phyloP scores from a whole-genome alignment of 2,113 vertebrate genomes.

The Macroglossus sobrinus region DNA sequence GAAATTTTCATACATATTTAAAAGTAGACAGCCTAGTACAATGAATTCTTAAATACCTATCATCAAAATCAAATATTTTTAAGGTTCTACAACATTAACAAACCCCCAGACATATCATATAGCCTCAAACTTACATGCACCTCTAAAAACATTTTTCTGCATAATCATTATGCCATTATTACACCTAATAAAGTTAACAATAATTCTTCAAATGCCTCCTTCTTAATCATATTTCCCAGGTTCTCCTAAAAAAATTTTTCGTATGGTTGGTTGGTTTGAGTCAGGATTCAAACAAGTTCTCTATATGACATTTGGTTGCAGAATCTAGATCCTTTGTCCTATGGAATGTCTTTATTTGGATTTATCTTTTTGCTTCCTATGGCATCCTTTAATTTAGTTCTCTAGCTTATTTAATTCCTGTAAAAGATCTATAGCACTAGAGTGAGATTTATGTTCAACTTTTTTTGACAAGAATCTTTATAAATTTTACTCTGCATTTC shows the following conservation, averaged over 20 bases:
- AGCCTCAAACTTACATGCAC: neutral
- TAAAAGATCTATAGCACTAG: neutral
- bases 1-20: neutral
- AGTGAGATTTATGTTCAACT: neutral
- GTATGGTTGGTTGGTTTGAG: neutral
- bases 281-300: neutral
- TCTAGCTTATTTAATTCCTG: neutral
- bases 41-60: neutral
- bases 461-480: neutral
- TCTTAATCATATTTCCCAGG: neutral
- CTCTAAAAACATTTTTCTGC: neutral
- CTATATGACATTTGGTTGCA: neutral
- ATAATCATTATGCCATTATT: neutral
- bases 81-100: neutral
- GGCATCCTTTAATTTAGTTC: neutral
- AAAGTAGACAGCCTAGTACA: neutral
- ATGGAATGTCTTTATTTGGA: neutral
- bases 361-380: neutral
- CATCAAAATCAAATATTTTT: neutral
- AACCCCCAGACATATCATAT: neutral
- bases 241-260: constrained; percentile 12
- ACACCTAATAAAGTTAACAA: neutral
- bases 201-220: neutral
- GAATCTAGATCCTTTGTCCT: neutral
- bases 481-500: neutral